These are phyloP conservation scores for Drosophila affinis DNA, from an alignment of 2,888 invertebrate genomes.

Conservation along the genomic window DNA sequence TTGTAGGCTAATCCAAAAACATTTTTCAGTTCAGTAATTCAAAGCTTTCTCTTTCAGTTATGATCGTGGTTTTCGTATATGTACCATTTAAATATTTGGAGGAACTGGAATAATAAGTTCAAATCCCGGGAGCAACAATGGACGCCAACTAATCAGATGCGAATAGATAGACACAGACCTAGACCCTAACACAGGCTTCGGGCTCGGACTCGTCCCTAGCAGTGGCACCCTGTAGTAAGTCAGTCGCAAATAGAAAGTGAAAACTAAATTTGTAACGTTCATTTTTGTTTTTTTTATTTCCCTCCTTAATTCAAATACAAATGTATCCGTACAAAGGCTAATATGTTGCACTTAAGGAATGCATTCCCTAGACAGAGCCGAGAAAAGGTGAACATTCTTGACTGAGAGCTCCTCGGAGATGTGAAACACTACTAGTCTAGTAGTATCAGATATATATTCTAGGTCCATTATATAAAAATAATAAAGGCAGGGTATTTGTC, in stretches of 20 bases:
- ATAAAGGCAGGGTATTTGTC: too few relatives aligned
- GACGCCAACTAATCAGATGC: too few relatives aligned
- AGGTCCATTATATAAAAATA: too few relatives aligned
- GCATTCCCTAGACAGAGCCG: too few relatives aligned
- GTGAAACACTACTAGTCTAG: too few relatives aligned
- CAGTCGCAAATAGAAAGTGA: slow-evolving; percentile 55
- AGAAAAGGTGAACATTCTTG: too few relatives aligned
- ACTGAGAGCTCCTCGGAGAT: too few relatives aligned
- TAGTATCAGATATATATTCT: too few relatives aligned
- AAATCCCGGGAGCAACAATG: too few relatives aligned
- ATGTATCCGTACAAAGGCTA: slow-evolving; percentile 76
- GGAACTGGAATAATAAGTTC: neutral
- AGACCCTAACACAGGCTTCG: neutral
- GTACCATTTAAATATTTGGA: neutral
- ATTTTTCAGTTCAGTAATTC: neutral
- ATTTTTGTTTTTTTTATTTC: slow-evolving; percentile 26
- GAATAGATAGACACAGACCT: too few relatives aligned
- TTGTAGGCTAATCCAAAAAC: neutral
- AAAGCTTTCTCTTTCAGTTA: neutral
- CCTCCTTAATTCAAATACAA: slow-evolving; percentile 76
- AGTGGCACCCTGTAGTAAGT: neutral
- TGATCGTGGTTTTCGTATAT: neutral
- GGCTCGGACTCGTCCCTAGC: slow-evolving; percentile 40
- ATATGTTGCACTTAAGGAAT: slow-evolving; percentile 40
- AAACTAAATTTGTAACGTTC: slow-evolving; percentile 67